Evolutionary conservation across 1,140 invertebrate species (phyloP).

Genomic region (Microplitis mediator): DNA sequence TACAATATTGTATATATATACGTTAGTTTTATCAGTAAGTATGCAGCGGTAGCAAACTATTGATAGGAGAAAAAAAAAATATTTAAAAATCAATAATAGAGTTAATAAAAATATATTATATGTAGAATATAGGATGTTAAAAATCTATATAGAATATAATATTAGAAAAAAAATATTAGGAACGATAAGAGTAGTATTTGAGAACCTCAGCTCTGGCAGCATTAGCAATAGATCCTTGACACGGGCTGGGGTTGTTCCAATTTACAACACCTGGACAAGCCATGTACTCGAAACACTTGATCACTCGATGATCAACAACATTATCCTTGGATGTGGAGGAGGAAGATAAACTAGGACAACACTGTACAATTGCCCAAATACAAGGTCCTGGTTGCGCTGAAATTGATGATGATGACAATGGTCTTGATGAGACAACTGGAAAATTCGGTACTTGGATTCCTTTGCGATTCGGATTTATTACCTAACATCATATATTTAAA

Average conservation of each 20-base stretch:
- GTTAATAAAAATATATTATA: too few species aligned
- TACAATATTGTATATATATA: neutral
- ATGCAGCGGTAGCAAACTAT: neutral
- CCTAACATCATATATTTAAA: constrained; percentile 26
- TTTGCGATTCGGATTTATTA: constrained; percentile 36
- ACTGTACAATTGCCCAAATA: constrained; percentile 71
- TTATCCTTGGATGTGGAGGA: too few species aligned
- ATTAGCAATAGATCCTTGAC: constrained; percentile 60
- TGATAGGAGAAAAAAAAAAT: too few species aligned
- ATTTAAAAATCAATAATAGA: too few species aligned
- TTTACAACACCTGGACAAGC: constrained; percentile 68
- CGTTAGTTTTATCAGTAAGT: neutral
- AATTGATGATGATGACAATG: constrained; percentile 31
- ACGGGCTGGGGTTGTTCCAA: constrained; percentile 69
- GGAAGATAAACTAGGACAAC: constrained; percentile 59
- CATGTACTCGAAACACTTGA: constrained; percentile 69
- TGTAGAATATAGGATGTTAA: too few species aligned
- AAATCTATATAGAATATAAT: too few species aligned
- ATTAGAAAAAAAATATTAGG: too few species aligned
- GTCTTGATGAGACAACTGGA: constrained; percentile 32
- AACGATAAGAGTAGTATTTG: constrained; percentile 52
- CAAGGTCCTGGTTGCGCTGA: constrained; percentile 61
- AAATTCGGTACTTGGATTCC: constrained; percentile 40
- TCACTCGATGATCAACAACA: constrained; percentile 43
- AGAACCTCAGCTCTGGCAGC: constrained; percentile 61